Conservation (phyloP, 2,797 vertebrate genomes). For the Propithecus deckenii region DNA sequence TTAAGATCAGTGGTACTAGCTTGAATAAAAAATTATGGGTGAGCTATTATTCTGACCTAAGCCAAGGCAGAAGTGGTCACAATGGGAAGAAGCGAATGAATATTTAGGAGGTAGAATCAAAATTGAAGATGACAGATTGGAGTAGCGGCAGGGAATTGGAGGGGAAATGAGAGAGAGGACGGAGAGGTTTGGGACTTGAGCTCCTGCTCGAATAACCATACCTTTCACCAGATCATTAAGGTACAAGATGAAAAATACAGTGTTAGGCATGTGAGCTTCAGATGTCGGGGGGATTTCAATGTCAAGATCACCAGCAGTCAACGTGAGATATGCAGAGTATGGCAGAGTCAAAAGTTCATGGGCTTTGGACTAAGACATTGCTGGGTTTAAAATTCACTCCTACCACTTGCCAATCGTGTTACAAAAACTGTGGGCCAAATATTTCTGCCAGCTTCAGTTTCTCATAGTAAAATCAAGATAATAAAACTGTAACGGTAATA, state of each 20-base stretch:
- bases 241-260: background rate
- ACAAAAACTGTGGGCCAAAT: background rate
- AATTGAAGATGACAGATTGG: background rate
- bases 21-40: background rate
- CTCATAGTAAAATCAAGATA: background rate
- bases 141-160: background rate
- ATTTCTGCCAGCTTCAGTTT: background rate
- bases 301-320: background rate
- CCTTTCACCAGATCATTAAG: background rate
- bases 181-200: background rate
- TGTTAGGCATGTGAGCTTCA: background rate
- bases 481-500: background rate
- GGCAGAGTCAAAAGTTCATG: background rate
- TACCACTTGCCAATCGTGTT: background rate
- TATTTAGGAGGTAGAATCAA: background rate
- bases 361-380: background rate
- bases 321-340: background rate
- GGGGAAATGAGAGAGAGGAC: background rate
- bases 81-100: background rate
- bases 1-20: background rate
- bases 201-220: background rate
- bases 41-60: background rate
- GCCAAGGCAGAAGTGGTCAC: background rate
- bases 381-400: background rate
- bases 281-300: background rate